Percentiles rank a stretch among this genome's conserved stretches.
Conservation (phyloP, 1,140 invertebrate genomes). For the Micrasema longulum region DNA sequence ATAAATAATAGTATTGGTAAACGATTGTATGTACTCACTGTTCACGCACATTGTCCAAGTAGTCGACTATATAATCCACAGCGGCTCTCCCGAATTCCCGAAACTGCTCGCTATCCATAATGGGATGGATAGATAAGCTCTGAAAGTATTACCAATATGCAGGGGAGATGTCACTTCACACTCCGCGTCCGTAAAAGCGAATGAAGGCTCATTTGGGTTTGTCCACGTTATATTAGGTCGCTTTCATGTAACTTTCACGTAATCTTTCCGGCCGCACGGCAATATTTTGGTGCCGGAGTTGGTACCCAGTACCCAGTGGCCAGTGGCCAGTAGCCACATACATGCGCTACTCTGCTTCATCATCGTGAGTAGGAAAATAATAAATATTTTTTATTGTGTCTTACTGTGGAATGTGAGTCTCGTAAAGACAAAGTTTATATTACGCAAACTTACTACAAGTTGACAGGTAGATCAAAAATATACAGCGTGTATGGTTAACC, state of each 20-base stretch:
- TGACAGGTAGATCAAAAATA: too few species aligned
- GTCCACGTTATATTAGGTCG: constrained; percentile 38
- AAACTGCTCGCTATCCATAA: constrained; percentile 79
- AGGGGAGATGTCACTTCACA: constrained; percentile 3
- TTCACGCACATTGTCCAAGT: constrained; percentile 68
- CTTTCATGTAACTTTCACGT: constrained; percentile 47
- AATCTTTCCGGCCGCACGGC: constrained; percentile 17
- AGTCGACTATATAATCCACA: constrained; percentile 84
- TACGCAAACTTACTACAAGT: too few species aligned
- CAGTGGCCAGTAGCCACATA: too few species aligned
- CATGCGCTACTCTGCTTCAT: too few species aligned
- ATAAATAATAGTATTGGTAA: neutral
- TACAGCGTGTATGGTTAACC: too few species aligned
- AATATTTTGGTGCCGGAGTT: constrained; percentile 1
- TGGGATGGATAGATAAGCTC: constrained; percentile 9
- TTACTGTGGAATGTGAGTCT: too few species aligned
- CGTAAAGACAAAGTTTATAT: too few species aligned
- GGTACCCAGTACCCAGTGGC: neutral
- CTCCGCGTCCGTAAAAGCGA: constrained; percentile 31
- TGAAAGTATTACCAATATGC: neutral
- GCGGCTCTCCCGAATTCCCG: constrained; percentile 79
- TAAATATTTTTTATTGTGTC: too few species aligned
- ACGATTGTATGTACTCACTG: constrained; percentile 5
- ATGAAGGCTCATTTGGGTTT: constrained; percentile 17
- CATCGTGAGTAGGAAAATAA: too few species aligned